Base-by-base conservation (phyloP, 2,888 invertebrate species). In the Notodonta dromedarius region DNA sequence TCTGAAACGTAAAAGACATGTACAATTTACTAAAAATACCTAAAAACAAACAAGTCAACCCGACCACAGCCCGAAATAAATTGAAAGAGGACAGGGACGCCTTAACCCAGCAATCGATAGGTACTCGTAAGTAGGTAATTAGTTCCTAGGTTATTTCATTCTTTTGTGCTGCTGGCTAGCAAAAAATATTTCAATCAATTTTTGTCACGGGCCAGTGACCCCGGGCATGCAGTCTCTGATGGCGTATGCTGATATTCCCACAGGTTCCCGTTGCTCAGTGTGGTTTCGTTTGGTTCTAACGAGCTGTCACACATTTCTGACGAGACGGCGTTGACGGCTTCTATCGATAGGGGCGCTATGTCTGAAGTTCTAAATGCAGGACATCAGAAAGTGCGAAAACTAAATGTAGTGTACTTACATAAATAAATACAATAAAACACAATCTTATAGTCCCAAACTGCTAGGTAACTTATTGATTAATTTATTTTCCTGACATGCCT, bases 261-360 rank as follows among this genome's bases (percentile, higher is more conserved):
- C 51, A 57, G 62, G 70, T 75, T 76, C 74, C 58, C 62, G 61
- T 55, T 51, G 62, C 72, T 64, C 72, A 63, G 51, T 61, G 63
- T 61, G 66, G 70, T 71, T 60, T 60, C 70, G 62, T 63, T 63
- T 65, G 69, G 71, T 69, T 74, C 63, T 86, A 86, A 86, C 86
- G 81, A 84, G 78, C 78, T 84, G 85, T 84, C 86, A 83, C 71
- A 66, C 66, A 61, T 66, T 70, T 67, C 66, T 78, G 81, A 74
- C 82, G 63, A 61, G 62, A 63, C 66, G 75, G 78, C 76, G 74
- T 74, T 76, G 78, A 81, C 76, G 73, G 66, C 68, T 62, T 54
- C 56, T 75, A 68, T 75, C 71, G 14, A 35, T 54, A 54, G 54
- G 54, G n/a, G 14, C 0, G n/a, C 35, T 39, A 54, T 39, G 39